Evolutionary conservation across 2,888 invertebrate genomes (phyloP).

Genomic region (Apamea epomidion): DNA sequence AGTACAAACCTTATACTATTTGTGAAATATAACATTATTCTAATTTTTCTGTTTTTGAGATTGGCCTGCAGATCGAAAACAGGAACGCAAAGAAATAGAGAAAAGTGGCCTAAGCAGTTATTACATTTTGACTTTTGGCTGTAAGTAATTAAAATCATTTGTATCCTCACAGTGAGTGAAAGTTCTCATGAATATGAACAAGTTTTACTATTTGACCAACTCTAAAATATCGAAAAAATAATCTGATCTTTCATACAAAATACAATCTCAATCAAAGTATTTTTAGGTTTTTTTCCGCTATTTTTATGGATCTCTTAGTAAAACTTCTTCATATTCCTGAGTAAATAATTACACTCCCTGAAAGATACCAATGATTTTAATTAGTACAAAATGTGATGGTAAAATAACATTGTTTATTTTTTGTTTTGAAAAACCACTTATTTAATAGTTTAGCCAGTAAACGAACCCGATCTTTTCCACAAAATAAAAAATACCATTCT

Average conservation of each 20-base stretch:
- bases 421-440: background rate
- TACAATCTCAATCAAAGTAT: background rate
- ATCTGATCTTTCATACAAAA: background rate
- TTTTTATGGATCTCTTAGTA: background rate
- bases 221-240: background rate
- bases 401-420: background rate
- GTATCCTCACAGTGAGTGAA: background rate
- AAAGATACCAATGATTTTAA: background rate
- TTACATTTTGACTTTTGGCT: too few species aligned
- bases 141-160: conserved; percentile 7
- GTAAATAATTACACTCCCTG: background rate
- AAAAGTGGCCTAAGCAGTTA: background rate
- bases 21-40: background rate
- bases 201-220: background rate
- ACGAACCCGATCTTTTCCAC: background rate
- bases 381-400: background rate
- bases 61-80: background rate
- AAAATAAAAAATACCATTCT: too few species aligned
- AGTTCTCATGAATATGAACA: conserved; percentile 1
- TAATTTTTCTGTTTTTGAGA: background rate
- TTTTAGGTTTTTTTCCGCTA: background rate
- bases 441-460: background rate
- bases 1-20: background rate
- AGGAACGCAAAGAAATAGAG: background rate
- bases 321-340: background rate